These are phyloP conservation scores for Drosophila aff. DNA, from an alignment of 1,140 invertebrate species.

Conservation along the genomic window DNA sequence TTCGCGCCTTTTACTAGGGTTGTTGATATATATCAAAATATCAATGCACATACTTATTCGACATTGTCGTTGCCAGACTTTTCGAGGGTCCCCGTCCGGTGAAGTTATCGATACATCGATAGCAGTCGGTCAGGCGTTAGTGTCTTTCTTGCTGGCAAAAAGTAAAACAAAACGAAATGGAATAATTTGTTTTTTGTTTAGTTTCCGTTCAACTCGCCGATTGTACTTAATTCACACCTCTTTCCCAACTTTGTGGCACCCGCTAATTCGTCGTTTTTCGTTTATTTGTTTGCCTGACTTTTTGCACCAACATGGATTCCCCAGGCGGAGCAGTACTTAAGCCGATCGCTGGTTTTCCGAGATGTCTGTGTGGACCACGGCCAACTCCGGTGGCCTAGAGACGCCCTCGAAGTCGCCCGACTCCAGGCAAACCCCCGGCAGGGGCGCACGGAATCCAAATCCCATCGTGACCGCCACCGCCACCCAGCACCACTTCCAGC, in stretches of 20 bases:
- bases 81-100: too few species aligned
- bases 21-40: too few species aligned
- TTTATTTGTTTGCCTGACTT: slow-evolving; percentile 20
- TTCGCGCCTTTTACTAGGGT: slow-evolving; percentile 4
- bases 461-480: slow-evolving; percentile 22
- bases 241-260: slow-evolving; percentile 21
- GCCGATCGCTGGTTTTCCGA: slow-evolving; percentile 27
- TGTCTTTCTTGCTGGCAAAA: slow-evolving; percentile 5
- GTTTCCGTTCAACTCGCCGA: slow-evolving; percentile 27
- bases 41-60: too few species aligned
- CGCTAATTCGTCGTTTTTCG: slow-evolving; percentile 19
- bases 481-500: slow-evolving; percentile 65
- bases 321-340: slow-evolving; percentile 36
- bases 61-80: too few species aligned
- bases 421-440: background rate
- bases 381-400: slow-evolving; percentile 83
- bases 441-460: slow-evolving; percentile 17
- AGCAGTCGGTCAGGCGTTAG: slow-evolving; percentile 8
- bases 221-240: slow-evolving; percentile 64
- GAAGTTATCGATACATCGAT: slow-evolving; percentile 27
- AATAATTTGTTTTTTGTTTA: slow-evolving; percentile 49
- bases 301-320: slow-evolving; percentile 58
- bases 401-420: slow-evolving; percentile 43
- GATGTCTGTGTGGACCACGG: slow-evolving; percentile 86
- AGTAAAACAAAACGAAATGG: slow-evolving; percentile 37